A percentile compares a stretch with the other conserved stretches of the same genome.
Evolutionary conservation across 2,797 vertebrate species (phyloP).

Genomic region (Uromys caudimaculatus): DNA sequence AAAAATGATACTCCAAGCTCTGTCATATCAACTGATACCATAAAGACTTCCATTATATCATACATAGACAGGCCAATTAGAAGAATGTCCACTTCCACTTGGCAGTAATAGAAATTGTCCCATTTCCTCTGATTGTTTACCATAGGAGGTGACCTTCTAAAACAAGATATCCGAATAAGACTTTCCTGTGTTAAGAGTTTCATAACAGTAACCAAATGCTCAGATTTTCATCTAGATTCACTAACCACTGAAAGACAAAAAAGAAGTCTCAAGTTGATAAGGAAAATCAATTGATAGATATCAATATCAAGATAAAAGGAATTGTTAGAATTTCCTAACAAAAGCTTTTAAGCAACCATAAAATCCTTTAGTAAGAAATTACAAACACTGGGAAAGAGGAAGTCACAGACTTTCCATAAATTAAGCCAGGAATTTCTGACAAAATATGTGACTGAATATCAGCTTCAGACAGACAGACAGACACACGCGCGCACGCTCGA

Average conservation of each 20-base stretch:
- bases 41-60: not conserved
- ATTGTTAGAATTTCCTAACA: slow-evolving; percentile 35
- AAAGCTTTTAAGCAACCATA: slow-evolving; percentile 20
- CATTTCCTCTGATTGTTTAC: slow-evolving; percentile 19
- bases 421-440: not conserved
- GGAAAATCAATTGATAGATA: not conserved
- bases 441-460: not conserved
- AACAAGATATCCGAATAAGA: slow-evolving; percentile 17
- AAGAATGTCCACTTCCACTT: not conserved
- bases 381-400: not conserved
- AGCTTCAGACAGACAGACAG: not conserved
- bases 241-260: slow-evolving; percentile 45
- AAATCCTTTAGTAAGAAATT: slow-evolving; percentile 41
- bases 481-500: no score
- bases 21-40: not conserved
- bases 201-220: not conserved
- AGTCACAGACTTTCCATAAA: not conserved
- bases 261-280: slow-evolving; percentile 22
- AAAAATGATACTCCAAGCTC: slow-evolving; percentile 8
- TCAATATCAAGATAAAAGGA: slow-evolving; percentile 19
- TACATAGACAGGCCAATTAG: not conserved
- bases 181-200: not conserved
- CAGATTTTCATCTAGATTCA: not conserved
- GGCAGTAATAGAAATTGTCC: not conserved
- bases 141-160: not conserved